phyloP scores from a whole-genome alignment of 1,140 invertebrate genomes.

The Gryon sp. region DNA sequence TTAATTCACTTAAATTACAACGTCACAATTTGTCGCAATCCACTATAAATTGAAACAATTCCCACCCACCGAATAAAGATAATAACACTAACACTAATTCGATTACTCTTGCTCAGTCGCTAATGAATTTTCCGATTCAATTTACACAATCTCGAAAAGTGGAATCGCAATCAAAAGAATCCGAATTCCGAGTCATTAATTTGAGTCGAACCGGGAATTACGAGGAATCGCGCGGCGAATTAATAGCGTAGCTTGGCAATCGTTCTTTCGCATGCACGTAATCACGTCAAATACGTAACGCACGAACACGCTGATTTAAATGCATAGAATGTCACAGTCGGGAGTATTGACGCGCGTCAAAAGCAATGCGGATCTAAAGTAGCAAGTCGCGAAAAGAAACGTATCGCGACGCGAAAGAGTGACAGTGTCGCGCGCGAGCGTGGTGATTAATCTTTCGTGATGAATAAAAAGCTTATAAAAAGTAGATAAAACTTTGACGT shows the following conservation, averaged over 20 bases:
- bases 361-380: slow-evolving; percentile 22
- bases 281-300: slow-evolving; percentile 14
- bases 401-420: slow-evolving; percentile 13
- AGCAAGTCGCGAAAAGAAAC: slow-evolving; percentile 17
- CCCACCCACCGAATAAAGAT: no score
- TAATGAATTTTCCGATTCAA: no score
- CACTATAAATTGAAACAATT: no score
- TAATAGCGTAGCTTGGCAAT: background rate
- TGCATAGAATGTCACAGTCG: slow-evolving; percentile 23
- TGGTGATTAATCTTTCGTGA: slow-evolving; percentile 19
- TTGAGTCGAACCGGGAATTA: background rate
- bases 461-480: slow-evolving; percentile 9
- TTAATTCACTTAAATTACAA: no score
- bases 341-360: slow-evolving; percentile 32
- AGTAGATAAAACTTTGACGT: no score
- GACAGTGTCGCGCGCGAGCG: slow-evolving; percentile 13
- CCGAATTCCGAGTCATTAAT: background rate
- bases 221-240: background rate
- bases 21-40: no score
- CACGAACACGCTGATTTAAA: slow-evolving; percentile 34
- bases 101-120: no score
- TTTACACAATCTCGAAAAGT: no score
- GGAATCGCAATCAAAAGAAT: no score
- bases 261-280: slow-evolving; percentile 1
- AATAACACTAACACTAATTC: no score